These are phyloP conservation scores for Australoheros facetus DNA, from an alignment of 2,797 vertebrate species.

Conservation along the genomic window DNA sequence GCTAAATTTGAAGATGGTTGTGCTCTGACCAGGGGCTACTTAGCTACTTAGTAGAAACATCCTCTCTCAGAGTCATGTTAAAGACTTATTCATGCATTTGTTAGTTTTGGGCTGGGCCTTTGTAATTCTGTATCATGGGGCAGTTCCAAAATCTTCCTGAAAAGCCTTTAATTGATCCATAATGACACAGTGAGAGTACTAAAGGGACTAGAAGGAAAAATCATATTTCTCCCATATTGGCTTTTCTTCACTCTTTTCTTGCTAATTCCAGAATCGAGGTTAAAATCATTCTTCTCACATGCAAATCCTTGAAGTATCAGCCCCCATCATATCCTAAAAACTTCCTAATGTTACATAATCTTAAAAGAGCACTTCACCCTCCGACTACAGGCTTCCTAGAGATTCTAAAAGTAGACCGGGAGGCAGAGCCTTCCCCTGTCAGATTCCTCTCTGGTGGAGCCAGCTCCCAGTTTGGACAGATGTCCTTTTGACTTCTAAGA, in stretches of 20 bases:
- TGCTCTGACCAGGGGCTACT: neutral
- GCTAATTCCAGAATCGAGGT: neutral
- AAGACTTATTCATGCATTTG: neutral
- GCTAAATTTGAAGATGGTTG: neutral
- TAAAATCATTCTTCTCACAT: neutral
- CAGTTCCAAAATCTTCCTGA: neutral
- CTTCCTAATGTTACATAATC: too few species aligned
- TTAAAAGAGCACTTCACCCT: too few species aligned
- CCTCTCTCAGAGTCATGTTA: neutral
- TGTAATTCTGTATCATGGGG: neutral
- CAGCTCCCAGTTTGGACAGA: neutral
- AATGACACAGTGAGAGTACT: neutral
- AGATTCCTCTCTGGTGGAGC: too few species aligned
- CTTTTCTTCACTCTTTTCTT: neutral
- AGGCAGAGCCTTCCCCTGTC: too few species aligned
- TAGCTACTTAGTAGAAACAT: neutral
- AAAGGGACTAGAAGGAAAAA: neutral
- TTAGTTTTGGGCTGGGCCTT: neutral
- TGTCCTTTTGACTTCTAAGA: neutral
- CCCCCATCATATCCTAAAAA: too few species aligned
- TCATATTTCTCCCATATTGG: neutral
- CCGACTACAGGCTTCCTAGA: too few species aligned
- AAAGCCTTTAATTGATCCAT: neutral
- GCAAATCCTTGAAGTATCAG: too few species aligned
- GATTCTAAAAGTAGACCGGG: too few species aligned